A percentile compares a stretch with the other conserved stretches of the same genome.
Conservation (phyloP, 2,888 invertebrate genomes). For the Lycocerus yunnanus region DNA sequence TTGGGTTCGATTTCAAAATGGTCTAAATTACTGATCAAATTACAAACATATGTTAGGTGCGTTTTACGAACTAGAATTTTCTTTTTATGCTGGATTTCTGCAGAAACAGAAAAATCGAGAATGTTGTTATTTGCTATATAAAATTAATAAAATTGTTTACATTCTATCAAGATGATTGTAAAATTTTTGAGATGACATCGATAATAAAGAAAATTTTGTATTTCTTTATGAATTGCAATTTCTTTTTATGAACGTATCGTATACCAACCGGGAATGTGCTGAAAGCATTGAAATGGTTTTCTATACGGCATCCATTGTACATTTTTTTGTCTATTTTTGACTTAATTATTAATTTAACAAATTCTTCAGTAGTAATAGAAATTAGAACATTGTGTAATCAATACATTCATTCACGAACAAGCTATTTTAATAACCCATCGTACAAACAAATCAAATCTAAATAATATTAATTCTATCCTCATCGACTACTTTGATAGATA, state of each 20-base stretch:
- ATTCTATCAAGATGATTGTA: slow-evolving; percentile 20
- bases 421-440: no score
- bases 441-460: neutral
- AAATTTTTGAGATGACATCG: slow-evolving; percentile 16
- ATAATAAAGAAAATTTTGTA: slow-evolving; percentile 3
- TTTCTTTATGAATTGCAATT: slow-evolving; percentile 18
- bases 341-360: neutral
- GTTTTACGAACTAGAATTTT: slow-evolving; percentile 26
- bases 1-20: slow-evolving; percentile 18
- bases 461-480: neutral
- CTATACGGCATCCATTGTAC: neutral
- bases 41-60: slow-evolving; percentile 17
- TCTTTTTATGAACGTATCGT: neutral
- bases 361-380: neutral
- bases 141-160: slow-evolving; percentile 27
- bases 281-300: neutral
- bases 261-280: neutral
- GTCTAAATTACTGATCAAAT: slow-evolving; percentile 24
- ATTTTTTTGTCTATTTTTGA: neutral
- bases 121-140: slow-evolving; percentile 22
- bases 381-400: neutral
- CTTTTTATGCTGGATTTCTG: slow-evolving; percentile 16
- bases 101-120: slow-evolving; percentile 18
- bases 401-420: neutral
- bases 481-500: neutral